Evolutionary conservation across 2,888 invertebrate species (phyloP), one percentile per base, ranked within the genome.

Genomic region (Melanargia galathea): DNA sequence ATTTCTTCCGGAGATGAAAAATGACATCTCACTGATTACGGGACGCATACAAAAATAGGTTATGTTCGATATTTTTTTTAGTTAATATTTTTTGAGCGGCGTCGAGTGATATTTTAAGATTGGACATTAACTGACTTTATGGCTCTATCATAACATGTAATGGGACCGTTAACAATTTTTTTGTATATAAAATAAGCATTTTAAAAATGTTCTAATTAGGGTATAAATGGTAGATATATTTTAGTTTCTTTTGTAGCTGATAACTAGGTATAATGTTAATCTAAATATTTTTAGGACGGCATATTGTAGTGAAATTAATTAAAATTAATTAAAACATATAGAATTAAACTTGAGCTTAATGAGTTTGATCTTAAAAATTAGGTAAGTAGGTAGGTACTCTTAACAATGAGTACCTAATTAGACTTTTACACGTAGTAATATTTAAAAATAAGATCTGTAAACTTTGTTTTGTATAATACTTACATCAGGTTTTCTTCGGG

Each of bases 1-100:
- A 88, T 88, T 73, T 81, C 82, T 87, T 86, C 84, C 84, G 82
- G 81, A 78, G 82, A 84, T 82, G 84, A 84, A 83, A 83, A 83
- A 84, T 81, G 77, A 84, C 78, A 76, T 77, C 72, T 75, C 75
- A 74, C 75, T 81, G 82, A 86, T 84, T 83, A 80, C 71, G 70
- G 73, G 67, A 69, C 73, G 75, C 71, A 72, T 75, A 73, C 72
- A 59, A 63, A 75, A 76, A 79, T 77, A 76, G 73, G 72, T 75
- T 75, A 71, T 64, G 70, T 75, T 76, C 72, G 66, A 60, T 56
- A 69, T 74, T 70, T 73, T n/a, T 71, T 70, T 69, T 43, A 71
- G 68, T 73, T 75, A 68, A 79, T 78, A 76, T 75, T 63, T 66
- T 75, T 69, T 64, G 60, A 66, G 71, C 73, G 76, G 75, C 70